Conservation (phyloP, 2,113 vertebrate species). For the Turdus rufiventris region DNA sequence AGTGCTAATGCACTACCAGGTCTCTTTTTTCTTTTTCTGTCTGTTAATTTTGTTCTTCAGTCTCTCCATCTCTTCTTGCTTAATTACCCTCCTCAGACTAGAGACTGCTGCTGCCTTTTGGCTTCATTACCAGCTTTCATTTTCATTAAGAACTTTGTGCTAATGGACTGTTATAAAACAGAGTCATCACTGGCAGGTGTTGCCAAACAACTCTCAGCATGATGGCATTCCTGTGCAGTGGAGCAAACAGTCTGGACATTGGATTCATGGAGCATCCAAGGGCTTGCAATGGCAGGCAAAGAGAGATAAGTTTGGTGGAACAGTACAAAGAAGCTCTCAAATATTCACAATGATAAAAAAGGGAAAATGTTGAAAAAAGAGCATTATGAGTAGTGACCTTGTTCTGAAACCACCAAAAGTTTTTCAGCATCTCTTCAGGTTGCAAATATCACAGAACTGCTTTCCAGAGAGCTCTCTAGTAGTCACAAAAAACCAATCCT, state of each 20-base stretch:
- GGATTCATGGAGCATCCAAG: conserved; percentile 6
- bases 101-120: conserved; percentile 70
- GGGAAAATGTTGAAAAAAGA: not conserved
- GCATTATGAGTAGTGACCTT: not conserved
- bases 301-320: not conserved
- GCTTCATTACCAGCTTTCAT: conserved; percentile 77
- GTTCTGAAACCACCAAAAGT: not conserved
- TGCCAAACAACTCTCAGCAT: conserved; percentile 65
- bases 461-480: not conserved
- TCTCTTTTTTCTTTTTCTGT: conserved; percentile 60
- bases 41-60: conserved; percentile 67
- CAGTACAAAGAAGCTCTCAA: not conserved
- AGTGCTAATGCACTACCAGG: conserved; percentile 42
- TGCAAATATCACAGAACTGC: not conserved
- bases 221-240: conserved; percentile 67
- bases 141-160: conserved; percentile 76
- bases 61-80: conserved; percentile 27
- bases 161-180: conserved; percentile 77
- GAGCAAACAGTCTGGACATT: conserved; percentile 54
- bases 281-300: not conserved
- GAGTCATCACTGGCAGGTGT: conserved; percentile 66
- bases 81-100: conserved; percentile 72
- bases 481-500: not conserved
- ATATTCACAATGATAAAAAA: not conserved
- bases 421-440: not conserved